Conservation (phyloP, 2,797 vertebrate genomes). For the Chrosomus eos region DNA sequence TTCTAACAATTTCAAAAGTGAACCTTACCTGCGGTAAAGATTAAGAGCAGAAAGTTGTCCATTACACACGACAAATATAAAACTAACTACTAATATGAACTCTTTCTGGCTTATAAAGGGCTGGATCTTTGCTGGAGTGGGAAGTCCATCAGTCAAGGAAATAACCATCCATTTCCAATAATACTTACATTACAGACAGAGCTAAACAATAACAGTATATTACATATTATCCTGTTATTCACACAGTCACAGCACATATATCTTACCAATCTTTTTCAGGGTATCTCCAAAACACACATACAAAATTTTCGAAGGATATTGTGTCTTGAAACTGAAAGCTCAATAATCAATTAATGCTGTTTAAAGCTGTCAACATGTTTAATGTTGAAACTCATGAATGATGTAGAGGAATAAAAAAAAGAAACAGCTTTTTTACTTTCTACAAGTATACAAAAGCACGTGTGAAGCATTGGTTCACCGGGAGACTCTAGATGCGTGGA, state of each 20-base stretch:
- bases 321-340: neutral
- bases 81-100: neutral
- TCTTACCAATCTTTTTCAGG: neutral
- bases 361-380: neutral
- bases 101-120: neutral
- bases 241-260: neutral
- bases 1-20: neutral
- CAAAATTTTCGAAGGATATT: neutral
- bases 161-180: neutral
- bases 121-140: neutral
- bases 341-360: neutral
- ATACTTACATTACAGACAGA: neutral
- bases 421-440: neutral
- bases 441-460: too few species aligned
- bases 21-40: constrained; percentile 9
- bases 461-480: too few species aligned
- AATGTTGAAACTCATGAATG: neutral
- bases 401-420: neutral
- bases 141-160: constrained; percentile 1
- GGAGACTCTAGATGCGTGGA: too few species aligned
- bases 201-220: neutral
- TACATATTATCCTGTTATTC: neutral
- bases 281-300: too few species aligned
- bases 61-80: neutral
- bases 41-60: neutral